Evolutionary conservation across 2,888 invertebrate genomes (phyloP), one percentile per base, ranked within the genome.

Genomic region (Cheilosia scutellata): DNA sequence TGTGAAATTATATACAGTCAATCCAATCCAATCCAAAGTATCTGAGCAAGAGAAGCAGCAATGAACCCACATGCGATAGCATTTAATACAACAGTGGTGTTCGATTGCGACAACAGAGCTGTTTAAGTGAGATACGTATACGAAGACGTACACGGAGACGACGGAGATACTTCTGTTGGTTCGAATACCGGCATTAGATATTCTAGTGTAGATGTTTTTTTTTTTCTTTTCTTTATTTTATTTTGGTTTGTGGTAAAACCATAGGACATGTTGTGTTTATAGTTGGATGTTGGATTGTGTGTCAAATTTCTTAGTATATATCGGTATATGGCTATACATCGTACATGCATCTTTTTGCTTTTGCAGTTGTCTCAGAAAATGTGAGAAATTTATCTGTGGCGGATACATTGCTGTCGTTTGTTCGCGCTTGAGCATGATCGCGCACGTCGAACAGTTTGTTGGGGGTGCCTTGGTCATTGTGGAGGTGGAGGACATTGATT

Each of bases 181-280:
- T 72, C 33, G 44, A 47, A 62, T 82, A 63, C 86, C 86, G 86
- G 86, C 86, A 74, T 76, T 63, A 66, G 71, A 49, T 65, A 68
- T 49, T 65, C 55, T 53, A 53, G 51, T 27, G 31, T 44, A 57
- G 42, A 76, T 60, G 37, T 62, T 80, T 29, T 7, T 55, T 31
- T 68, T 40, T 58, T 20, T 60, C 33, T 70, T 51, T 78, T 13
- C 13, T 74, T 72, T 60, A 68, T 51, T 60, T 27, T 62, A 42
- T 78, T 49, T 75, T 11, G 20, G 55, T 55, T 68, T 16, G 44
- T 51, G 55, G 9, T 25, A 55, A 31, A 53, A 44, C 31, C 37
- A 11, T 68, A 27, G 62, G 76, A 82, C 86, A 72, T 11, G 86
- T 86, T 86, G 86, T 86, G 86, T 86, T 86, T 86, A 86, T 86